These are phyloP conservation scores for Neotragus moschatus DNA, from an alignment of 2,113 vertebrate genomes.

Conservation along the genomic window DNA sequence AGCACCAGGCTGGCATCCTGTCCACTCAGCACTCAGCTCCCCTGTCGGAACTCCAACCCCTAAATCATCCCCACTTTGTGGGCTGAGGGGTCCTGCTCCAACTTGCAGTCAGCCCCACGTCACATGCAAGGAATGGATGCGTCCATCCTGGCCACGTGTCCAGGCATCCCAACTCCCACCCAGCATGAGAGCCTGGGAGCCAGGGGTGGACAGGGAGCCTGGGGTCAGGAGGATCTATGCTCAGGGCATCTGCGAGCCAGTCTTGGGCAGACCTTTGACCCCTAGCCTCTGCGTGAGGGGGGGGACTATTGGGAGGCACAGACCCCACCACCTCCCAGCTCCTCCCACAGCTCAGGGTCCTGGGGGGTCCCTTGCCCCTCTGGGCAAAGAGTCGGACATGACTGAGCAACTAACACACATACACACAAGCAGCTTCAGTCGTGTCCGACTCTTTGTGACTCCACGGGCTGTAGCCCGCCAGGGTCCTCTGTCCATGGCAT, in stretches of 20 bases:
- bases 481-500: background rate
- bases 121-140: accelerated
- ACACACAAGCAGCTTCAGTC: background rate
- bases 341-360: background rate
- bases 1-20: background rate
- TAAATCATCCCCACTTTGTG: background rate
- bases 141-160: background rate
- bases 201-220: background rate
- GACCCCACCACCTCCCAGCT: background rate
- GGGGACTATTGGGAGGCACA: background rate
- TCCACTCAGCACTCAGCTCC: background rate
- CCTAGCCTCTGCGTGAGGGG: background rate
- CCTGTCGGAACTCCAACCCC: background rate
- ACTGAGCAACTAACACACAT: background rate
- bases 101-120: accelerated
- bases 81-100: background rate
- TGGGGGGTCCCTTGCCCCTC: background rate
- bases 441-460: accelerated
- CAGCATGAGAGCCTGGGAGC: background rate
- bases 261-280: background rate
- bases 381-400: background rate
- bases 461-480: background rate
- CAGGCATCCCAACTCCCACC: background rate
- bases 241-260: background rate
- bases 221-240: background rate